Evolutionary conservation across 2,797 vertebrate species (phyloP).

Genomic region (Ficedula albicollis): DNA sequence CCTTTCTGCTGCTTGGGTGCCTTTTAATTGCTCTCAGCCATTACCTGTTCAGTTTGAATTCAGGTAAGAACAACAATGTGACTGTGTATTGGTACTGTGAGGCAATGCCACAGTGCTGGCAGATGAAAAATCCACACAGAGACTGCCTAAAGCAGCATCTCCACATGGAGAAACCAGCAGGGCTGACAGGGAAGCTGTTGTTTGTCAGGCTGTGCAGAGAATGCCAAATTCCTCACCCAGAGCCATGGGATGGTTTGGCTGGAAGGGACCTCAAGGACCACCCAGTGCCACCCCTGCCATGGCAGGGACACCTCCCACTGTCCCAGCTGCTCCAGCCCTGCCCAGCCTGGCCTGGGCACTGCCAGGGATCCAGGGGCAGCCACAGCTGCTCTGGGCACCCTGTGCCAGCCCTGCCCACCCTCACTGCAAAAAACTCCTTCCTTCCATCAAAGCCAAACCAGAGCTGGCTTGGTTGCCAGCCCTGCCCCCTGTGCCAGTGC

Average conservation of each 20-base stretch:
- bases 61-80: not conserved
- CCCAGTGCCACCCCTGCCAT: not conserved
- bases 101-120: not conserved
- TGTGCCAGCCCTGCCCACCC: not conserved
- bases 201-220: not conserved
- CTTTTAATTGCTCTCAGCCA: not conserved
- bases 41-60: not conserved
- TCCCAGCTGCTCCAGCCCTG: accelerated
- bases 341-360: not conserved
- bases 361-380: not conserved
- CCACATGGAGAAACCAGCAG: not conserved
- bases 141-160: not conserved
- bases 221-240: not conserved
- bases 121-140: not conserved
- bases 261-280: not conserved
- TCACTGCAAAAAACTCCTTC: not conserved
- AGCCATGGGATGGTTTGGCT: not conserved
- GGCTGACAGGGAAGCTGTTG: not conserved
- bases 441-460: not conserved
- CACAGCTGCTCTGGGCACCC: not conserved
- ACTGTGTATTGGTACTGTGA: not conserved
- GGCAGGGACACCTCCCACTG: not conserved
- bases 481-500: not conserved
- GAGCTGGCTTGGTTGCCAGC: not conserved
- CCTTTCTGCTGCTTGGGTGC: not conserved